Percentiles rank a stretch among this genome's conserved stretches.
Conservation (phyloP, 2,797 vertebrate species). For the Coendou prehensilis region DNA sequence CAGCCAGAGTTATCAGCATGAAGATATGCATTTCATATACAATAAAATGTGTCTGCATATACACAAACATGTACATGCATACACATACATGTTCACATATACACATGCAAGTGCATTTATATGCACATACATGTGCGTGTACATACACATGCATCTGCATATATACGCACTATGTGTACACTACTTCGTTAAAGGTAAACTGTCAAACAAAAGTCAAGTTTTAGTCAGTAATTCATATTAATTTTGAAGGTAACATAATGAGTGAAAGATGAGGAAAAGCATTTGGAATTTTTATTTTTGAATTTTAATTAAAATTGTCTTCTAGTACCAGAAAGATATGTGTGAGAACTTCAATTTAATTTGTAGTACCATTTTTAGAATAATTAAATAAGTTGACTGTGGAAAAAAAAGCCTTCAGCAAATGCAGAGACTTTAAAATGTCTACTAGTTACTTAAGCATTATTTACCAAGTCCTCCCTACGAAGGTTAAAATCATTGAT, state of each 20-base stretch:
- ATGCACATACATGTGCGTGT: neutral
- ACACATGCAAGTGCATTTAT: too few relatives aligned
- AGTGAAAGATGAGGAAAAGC: constrained; percentile 79
- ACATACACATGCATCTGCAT: too few relatives aligned
- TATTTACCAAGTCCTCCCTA: constrained; percentile 71
- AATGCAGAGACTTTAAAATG: neutral
- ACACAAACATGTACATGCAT: neutral
- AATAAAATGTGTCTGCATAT: neutral
- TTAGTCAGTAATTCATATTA: constrained; percentile 75
- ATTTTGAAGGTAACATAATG: constrained; percentile 82
- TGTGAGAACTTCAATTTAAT: constrained; percentile 78
- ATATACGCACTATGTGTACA: neutral
- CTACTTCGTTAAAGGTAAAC: neutral
- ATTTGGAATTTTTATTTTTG: constrained; percentile 79
- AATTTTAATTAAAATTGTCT: constrained; percentile 79
- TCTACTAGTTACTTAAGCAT: constrained; percentile 12
- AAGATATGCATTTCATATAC: neutral
- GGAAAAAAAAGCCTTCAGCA: constrained; percentile 36
- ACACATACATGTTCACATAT: too few relatives aligned
- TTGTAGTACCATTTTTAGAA: constrained; percentile 53
- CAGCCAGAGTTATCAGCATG: neutral
- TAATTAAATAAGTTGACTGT: constrained; percentile 22
- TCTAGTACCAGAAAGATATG: constrained; percentile 59
- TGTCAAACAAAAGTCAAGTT: constrained; percentile 61
- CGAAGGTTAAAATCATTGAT: constrained; percentile 84